Conservation (phyloP, 2,113 vertebrate genomes). For the Tichodroma muraria region DNA sequence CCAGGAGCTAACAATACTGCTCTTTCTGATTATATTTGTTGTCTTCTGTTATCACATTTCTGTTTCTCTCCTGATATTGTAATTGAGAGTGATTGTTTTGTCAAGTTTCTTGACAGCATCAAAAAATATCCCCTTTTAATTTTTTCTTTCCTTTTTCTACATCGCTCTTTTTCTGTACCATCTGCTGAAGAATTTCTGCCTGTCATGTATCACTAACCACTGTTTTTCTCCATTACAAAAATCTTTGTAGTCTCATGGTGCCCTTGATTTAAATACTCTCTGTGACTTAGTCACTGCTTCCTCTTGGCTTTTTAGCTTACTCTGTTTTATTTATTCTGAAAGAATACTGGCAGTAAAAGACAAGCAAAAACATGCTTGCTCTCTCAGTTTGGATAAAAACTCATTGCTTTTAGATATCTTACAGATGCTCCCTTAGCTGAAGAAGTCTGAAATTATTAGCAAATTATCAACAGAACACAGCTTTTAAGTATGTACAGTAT, state of each 20-base stretch:
- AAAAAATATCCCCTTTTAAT: slow-evolving; percentile 7
- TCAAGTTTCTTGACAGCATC: slow-evolving; percentile 8
- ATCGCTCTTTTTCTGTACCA: not conserved
- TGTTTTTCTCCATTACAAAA: not conserved
- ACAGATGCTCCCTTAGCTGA: slow-evolving; percentile 21
- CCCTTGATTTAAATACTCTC: slow-evolving; percentile 34
- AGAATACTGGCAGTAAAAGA: slow-evolving; percentile 20
- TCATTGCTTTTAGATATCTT: slow-evolving; percentile 27
- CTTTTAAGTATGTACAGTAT: not conserved
- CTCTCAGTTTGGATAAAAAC: slow-evolving; percentile 15
- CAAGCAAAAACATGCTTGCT: slow-evolving; percentile 11
- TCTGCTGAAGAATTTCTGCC: slow-evolving; percentile 19
- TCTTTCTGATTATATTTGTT: not conserved
- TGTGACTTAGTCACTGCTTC: slow-evolving; percentile 22
- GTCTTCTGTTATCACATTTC: not conserved
- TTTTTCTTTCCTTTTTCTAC: not conserved
- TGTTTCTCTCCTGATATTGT: not conserved
- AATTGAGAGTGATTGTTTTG: slow-evolving; percentile 33
- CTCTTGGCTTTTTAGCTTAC: slow-evolving; percentile 3
- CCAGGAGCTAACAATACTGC: not conserved
- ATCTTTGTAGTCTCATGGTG: slow-evolving; percentile 11
- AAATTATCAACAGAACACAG: slow-evolving; percentile 34
- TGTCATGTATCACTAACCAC: slow-evolving; percentile 31
- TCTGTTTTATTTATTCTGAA: slow-evolving; percentile 45
- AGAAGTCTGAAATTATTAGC: slow-evolving; percentile 25